Evolutionary conservation across 2,113 vertebrate species (phyloP).

Genomic region (Willisornis vidua): DNA sequence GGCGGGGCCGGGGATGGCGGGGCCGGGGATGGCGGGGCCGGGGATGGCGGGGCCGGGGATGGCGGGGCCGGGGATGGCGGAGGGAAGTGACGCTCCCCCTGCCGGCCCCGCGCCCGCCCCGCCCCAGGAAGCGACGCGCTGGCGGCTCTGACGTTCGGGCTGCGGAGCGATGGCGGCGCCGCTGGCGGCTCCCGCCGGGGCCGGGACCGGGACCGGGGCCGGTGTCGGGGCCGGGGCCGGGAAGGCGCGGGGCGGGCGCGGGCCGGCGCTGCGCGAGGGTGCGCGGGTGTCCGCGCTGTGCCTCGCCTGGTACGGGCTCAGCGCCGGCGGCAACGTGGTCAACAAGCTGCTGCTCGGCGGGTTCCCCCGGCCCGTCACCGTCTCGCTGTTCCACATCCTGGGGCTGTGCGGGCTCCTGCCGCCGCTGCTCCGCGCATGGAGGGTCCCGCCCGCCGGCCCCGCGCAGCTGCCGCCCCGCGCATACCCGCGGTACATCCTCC

Average conservation of each 20-base stretch:
- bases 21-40: background rate
- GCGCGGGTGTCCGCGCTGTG: conserved; percentile 87
- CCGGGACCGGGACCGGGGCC: background rate
- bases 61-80: too few relatives aligned
- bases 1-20: too few relatives aligned
- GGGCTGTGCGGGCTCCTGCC: conserved; percentile 93
- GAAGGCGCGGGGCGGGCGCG: background rate
- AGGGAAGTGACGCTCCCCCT: too few relatives aligned
- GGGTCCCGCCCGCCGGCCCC: conserved; percentile 85
- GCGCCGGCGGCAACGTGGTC: conserved; percentile 92
- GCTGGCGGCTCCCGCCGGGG: too few relatives aligned
- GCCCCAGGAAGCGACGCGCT: background rate
- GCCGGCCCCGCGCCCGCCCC: too few relatives aligned
- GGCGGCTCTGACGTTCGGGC: background rate
- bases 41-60: too few relatives aligned
- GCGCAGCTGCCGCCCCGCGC: conserved; percentile 86
- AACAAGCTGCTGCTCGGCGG: conserved; percentile 94
- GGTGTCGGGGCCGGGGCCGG: background rate
- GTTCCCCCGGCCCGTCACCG: conserved; percentile 96
- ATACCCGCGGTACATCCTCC: conserved; percentile 94
- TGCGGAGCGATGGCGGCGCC: background rate
- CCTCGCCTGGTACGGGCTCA: conserved; percentile 92
- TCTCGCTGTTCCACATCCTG: conserved; percentile 94
- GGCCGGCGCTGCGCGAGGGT: conserved; percentile 75
- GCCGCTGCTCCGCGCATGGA: conserved; percentile 93